Percentiles rank a stretch among this genome's conserved stretches.
Conservation (phyloP, 2,797 vertebrate genomes). For the Loriculus beryllinus region DNA sequence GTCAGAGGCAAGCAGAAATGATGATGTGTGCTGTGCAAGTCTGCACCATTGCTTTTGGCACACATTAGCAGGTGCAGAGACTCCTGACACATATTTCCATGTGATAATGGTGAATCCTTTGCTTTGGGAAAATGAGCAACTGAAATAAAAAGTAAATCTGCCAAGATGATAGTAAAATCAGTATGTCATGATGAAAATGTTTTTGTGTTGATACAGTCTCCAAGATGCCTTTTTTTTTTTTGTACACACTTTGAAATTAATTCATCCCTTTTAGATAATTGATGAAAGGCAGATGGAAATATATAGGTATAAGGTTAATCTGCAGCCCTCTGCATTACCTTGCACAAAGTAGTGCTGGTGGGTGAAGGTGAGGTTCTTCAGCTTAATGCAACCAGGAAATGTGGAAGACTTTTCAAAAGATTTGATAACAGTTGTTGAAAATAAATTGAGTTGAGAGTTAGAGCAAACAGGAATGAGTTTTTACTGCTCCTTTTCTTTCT, state of each 20-base stretch:
- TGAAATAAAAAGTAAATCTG: background rate
- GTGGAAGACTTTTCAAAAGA: background rate
- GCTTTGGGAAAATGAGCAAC: background rate
- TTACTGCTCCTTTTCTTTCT: background rate
- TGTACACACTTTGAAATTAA: background rate
- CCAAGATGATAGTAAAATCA: background rate
- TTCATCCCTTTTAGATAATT: background rate
- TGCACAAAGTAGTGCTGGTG: background rate
- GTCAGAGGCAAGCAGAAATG: background rate
- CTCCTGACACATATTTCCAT: background rate
- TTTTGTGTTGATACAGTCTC: background rate
- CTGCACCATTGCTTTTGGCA: background rate
- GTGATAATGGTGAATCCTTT: background rate
- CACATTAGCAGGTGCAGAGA: background rate
- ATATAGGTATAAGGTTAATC: background rate
- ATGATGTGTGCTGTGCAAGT: background rate
- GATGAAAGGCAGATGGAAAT: background rate
- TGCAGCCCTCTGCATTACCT: background rate
- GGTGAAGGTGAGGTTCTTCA: background rate
- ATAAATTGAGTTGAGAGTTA: background rate
- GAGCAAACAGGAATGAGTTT: background rate
- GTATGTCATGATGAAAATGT: background rate
- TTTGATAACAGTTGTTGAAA: background rate
- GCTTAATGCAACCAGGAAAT: background rate
- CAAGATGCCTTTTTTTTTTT: background rate